Evolutionary conservation across 1,140 invertebrate species (phyloP), one percentile per base, ranked within the genome.

Genomic region (Danaus plexippus): DNA sequence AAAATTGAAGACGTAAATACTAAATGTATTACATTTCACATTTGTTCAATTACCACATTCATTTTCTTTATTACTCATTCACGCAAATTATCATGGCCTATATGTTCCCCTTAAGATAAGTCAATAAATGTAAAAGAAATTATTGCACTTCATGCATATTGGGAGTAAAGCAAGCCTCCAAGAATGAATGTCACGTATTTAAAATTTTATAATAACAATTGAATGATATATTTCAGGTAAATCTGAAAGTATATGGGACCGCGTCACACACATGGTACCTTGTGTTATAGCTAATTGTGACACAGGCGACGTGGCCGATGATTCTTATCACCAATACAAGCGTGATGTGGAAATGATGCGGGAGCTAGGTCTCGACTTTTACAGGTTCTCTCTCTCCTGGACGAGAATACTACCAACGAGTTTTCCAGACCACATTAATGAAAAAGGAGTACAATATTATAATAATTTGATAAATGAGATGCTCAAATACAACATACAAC

Each of bases 371-470:
- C 79, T 90, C 0, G 80, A 88, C 48, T 81, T 86, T 42, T 93
- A 93, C 67, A 85, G 92, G 43, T 92, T 93, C 71, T 93, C 92
- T 0, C 61, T 93, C 13, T 89, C 90, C 1, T 93, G 91, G 92
- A 59, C 90, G 0, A 69, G 92, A 42, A 87, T 93, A 9, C 71
- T 92, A 43, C 91, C 92, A 9, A 87, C 81, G 8, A 90, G 92
- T 52, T 89, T 88, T 45, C 83, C 87, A 22, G 85, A 88, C 50
- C 59, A 84, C 1, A 84, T 92, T 5, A 92, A 90, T 61, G 74
- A 85, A 52, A 73, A 85, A 8, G 92, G 91, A 59, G 87, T 92
- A 0, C 72, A 88, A 15, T 92, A 91, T 59, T 92, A 92, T 63
- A 90, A 90, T 59, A 88, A 88, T 53, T 59, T 92, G 15, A 90